Conservation (phyloP, 2,113 vertebrate genomes). For the Heterocephalus glaber region DNA sequence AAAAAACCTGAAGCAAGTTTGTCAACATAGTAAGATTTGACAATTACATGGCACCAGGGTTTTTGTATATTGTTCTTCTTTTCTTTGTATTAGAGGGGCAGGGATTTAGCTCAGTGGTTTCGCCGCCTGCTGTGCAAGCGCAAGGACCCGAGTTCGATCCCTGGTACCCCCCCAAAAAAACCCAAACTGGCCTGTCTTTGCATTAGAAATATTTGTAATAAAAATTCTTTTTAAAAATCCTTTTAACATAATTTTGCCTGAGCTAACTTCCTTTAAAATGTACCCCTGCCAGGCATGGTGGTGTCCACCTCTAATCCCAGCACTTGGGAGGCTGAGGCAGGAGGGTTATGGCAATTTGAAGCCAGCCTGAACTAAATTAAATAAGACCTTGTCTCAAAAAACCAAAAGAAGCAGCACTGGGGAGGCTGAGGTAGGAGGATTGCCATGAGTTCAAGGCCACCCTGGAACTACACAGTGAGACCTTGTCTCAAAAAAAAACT, state of each 20-base stretch:
- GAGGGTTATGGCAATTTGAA: neutral
- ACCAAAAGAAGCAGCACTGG: neutral
- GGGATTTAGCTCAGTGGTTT: too few species aligned
- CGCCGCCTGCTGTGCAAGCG: too few species aligned
- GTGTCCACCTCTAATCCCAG: neutral
- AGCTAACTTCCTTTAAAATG: neutral
- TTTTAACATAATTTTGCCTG: neutral
- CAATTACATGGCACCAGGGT: neutral
- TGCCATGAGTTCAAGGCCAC: neutral
- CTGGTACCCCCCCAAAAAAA: too few species aligned
- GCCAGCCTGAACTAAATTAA: neutral
- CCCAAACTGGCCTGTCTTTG: neutral
- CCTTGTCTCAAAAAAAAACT: neutral
- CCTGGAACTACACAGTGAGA: neutral
- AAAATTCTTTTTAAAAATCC: neutral
- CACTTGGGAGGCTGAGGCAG: neutral
- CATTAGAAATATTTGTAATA: neutral
- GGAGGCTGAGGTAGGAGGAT: neutral
- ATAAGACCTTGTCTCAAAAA: neutral
- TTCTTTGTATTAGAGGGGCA: neutral
- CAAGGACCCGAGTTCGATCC: too few species aligned
- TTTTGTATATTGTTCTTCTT: neutral
- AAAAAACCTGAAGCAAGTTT: neutral
- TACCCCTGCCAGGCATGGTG: neutral
- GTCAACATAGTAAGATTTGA: neutral